These are phyloP conservation scores for Holacanthella duospinosa DNA, from an alignment of 2,888 invertebrate species.

Conservation along the genomic window DNA sequence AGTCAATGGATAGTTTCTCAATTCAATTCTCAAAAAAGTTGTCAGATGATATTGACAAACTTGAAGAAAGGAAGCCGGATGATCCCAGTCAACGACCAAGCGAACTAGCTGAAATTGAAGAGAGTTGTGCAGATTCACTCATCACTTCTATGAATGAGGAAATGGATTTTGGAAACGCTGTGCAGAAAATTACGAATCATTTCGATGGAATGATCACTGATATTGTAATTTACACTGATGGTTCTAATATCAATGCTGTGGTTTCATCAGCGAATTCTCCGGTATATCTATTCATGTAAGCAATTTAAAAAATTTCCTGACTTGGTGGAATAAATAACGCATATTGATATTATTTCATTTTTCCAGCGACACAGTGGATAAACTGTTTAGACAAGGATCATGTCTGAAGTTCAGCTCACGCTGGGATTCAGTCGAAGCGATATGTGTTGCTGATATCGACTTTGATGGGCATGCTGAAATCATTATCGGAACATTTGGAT, in stretches of 20 bases:
- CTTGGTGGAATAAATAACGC: background rate
- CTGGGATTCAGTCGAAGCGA: conserved; percentile 52
- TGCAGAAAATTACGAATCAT: conserved; percentile 26
- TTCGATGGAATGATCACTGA: conserved; percentile 34
- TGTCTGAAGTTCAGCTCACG: conserved; percentile 46
- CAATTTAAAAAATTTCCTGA: conserved; percentile 3
- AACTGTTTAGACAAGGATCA: conserved; percentile 39
- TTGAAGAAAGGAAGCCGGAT: background rate
- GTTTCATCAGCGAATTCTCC: conserved; percentile 34
- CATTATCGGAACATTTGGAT: conserved; percentile 56
- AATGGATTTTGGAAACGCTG: background rate
- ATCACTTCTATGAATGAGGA: conserved; percentile 16
- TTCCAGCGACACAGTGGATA: conserved; percentile 39
- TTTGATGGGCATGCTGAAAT: conserved; percentile 60
- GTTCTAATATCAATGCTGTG: conserved; percentile 30
- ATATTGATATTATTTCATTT: background rate
- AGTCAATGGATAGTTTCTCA: background rate
- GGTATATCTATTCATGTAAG: conserved; percentile 34
- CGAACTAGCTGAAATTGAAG: conserved; percentile 10
- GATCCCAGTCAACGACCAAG: conserved; percentile 17
- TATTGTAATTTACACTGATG: conserved; percentile 31
- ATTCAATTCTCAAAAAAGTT: background rate
- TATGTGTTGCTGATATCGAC: conserved; percentile 56
- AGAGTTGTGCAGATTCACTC: conserved; percentile 16
- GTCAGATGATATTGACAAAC: background rate